Evolutionary conservation across 2,797 vertebrate genomes (phyloP).

Genomic region (Anabas testudineus): DNA sequence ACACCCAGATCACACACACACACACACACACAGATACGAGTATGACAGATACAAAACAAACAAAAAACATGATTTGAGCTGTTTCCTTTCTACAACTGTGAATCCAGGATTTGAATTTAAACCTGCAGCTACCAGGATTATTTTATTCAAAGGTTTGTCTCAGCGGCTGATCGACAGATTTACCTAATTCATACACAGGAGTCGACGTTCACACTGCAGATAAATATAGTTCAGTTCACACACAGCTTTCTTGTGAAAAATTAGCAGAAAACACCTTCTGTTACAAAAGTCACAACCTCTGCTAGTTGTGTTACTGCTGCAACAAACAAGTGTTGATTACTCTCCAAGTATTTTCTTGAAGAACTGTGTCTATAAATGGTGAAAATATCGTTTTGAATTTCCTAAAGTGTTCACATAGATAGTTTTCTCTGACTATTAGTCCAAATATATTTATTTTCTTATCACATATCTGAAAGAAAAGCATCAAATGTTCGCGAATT

Average conservation of each 20-base stretch:
- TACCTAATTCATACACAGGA: not conserved
- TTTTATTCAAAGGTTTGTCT: slow-evolving; percentile 1
- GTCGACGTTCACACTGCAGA: slow-evolving; percentile 12
- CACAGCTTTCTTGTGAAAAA: slow-evolving; percentile 9
- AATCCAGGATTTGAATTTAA: not conserved
- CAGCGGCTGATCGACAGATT: not conserved
- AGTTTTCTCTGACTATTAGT: too few relatives aligned
- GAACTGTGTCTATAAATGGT: not conserved
- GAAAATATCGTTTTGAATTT: not conserved
- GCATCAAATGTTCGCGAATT: not conserved
- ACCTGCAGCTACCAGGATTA: not conserved
- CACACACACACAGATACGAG: slow-evolving; percentile 10
- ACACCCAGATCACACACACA: slow-evolving; percentile 15
- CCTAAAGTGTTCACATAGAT: too few relatives aligned
- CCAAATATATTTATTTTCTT: not conserved
- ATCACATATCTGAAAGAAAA: not conserved
- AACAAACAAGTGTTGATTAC: not conserved
- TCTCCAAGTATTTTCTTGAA: not conserved
- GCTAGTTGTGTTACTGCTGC: not conserved
- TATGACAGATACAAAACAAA: not conserved
- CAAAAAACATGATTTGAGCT: slow-evolving; percentile 10
- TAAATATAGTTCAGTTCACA: slow-evolving; percentile 28
- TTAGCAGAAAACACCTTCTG: not conserved
- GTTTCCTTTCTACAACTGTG: not conserved
- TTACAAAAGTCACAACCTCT: too few relatives aligned